Evolutionary conservation across 2,113 vertebrate species (phyloP).

Genomic region (Cichladusa arquata): DNA sequence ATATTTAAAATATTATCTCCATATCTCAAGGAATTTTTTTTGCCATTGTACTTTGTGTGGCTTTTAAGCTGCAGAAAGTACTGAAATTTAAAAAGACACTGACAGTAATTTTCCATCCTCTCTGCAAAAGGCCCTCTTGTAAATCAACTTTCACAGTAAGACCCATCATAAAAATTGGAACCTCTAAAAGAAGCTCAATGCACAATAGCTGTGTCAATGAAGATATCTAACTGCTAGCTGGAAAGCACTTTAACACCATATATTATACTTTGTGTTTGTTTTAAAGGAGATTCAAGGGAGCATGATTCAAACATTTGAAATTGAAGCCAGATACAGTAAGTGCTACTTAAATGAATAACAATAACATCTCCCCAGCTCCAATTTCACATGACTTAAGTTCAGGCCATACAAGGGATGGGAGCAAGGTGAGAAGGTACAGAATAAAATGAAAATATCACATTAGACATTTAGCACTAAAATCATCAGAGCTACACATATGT

Average conservation of each 20-base stretch:
- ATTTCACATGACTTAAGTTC: not conserved
- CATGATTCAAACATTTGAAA: not conserved
- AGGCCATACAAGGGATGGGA: not conserved
- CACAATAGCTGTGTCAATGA: not conserved
- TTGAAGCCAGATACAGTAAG: not conserved
- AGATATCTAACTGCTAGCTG: not conserved
- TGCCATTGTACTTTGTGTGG: not conserved
- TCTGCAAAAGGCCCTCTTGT: not conserved
- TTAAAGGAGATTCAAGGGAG: not conserved
- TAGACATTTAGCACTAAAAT: not conserved
- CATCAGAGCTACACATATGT: not conserved
- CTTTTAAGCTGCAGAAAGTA: not conserved
- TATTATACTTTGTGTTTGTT: not conserved
- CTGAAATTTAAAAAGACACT: not conserved
- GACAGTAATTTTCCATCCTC: not conserved
- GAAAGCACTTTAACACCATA: not conserved
- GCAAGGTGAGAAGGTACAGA: not conserved
- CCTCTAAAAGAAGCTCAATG: not conserved
- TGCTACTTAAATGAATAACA: not conserved
- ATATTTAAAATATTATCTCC: not conserved
- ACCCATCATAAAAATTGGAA: not conserved
- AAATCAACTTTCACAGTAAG: not conserved
- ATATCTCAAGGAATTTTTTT: not conserved
- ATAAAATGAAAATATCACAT: not conserved
- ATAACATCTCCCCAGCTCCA: not conserved